These are phyloP conservation scores for Anas flavirostris DNA, from an alignment of 2,797 vertebrate species.

Conservation along the genomic window DNA sequence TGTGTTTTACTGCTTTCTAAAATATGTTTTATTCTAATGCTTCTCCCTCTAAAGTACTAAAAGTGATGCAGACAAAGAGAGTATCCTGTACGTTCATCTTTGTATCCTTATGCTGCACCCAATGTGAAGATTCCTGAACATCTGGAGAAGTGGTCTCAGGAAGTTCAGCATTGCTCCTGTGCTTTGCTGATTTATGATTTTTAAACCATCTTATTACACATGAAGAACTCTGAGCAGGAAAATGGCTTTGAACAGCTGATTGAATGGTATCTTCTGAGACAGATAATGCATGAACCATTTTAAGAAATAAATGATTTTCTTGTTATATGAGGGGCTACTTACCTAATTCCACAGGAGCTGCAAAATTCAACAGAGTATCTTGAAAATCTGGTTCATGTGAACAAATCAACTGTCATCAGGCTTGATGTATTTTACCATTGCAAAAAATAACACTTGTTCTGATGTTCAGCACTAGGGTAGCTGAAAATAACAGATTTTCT, in stretches of 20 bases:
- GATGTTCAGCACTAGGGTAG: background rate
- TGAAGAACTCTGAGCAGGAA: background rate
- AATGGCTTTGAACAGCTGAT: background rate
- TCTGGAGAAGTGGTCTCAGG: background rate
- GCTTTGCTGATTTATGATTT: background rate
- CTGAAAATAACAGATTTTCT: background rate
- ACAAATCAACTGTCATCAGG: background rate
- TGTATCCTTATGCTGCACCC: background rate
- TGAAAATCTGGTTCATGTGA: background rate
- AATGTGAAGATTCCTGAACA: background rate
- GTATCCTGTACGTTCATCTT: background rate
- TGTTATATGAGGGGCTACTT: background rate
- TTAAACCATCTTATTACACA: background rate
- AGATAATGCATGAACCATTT: background rate
- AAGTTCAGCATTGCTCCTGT: background rate
- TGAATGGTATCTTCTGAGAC: background rate
- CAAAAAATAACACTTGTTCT: background rate
- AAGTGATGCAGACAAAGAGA: background rate
- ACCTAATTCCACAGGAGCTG: background rate
- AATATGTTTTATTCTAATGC: background rate
- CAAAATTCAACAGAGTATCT: background rate
- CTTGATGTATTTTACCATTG: background rate
- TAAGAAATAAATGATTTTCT: background rate
- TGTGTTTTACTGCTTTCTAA: background rate
- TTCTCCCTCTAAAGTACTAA: background rate